Percentiles rank a stretch among this genome's conserved stretches.
Conservation (phyloP, 2,797 vertebrate genomes). For the Gallinago stenura region DNA sequence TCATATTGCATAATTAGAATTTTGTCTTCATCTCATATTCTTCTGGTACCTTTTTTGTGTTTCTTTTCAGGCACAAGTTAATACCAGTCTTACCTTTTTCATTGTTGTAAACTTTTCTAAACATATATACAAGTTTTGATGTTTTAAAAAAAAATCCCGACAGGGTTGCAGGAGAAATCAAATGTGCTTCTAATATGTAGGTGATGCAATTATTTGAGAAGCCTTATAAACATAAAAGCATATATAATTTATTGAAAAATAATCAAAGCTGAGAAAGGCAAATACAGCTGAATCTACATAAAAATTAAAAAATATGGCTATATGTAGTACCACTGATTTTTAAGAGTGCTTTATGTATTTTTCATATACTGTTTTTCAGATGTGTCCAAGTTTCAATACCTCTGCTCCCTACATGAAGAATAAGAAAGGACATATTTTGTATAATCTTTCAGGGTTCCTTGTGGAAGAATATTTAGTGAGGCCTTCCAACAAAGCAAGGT, state of each 20-base stretch:
- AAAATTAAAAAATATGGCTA: background rate
- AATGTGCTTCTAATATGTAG: background rate
- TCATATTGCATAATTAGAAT: background rate
- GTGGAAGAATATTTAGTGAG: slow-evolving; percentile 75
- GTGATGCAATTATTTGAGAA: background rate
- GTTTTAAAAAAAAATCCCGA: background rate
- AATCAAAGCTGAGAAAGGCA: background rate
- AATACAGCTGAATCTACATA: background rate
- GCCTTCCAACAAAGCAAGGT: slow-evolving; percentile 69
- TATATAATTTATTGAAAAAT: background rate
- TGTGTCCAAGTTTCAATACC: slow-evolving; percentile 41
- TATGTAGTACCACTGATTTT: background rate
- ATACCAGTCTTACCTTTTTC: background rate
- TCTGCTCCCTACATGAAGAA: slow-evolving; percentile 60
- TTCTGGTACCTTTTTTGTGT: background rate
- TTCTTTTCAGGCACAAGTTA: slow-evolving; percentile 2
- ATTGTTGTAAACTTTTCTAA: background rate
- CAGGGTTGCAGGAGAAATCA: background rate
- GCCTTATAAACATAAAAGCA: background rate
- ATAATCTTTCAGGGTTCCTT: slow-evolving; percentile 72
- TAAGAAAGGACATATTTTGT: slow-evolving; percentile 63
- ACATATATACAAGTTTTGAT: background rate
- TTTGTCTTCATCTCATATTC: background rate
- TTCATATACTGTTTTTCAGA: slow-evolving; percentile 42
- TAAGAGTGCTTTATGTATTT: background rate